These are phyloP conservation scores for Henicopernis longicauda DNA, from an alignment of 2,113 vertebrate genomes.

Conservation along the genomic window DNA sequence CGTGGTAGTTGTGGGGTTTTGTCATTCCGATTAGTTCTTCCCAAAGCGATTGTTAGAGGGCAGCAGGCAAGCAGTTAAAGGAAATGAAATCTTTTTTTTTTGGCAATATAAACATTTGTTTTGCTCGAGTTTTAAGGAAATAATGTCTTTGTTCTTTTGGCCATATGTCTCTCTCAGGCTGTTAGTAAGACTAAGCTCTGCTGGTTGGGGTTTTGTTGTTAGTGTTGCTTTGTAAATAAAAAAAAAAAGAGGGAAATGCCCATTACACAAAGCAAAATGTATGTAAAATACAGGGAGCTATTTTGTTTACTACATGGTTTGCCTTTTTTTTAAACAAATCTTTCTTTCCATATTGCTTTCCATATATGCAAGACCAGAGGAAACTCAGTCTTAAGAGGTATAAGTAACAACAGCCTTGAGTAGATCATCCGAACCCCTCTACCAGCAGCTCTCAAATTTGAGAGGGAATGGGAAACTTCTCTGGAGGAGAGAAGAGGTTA, in stretches of 20 bases:
- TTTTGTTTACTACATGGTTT: neutral
- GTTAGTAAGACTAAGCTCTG: neutral
- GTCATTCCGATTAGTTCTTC: neutral
- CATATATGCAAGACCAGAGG: neutral
- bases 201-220: neutral
- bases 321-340: neutral
- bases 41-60: neutral
- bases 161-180: neutral
- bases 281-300: neutral
- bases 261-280: neutral
- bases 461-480: neutral
- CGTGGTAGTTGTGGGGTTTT: neutral
- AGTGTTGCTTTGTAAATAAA: neutral
- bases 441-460: neutral
- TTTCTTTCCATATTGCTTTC: neutral
- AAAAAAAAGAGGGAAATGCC: neutral
- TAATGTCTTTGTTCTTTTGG: neutral
- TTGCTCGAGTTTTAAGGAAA: neutral
- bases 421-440: neutral
- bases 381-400: neutral
- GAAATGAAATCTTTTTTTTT: neutral
- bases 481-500: neutral
- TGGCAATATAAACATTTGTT: neutral
- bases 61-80: neutral
- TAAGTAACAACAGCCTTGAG: neutral